Evolutionary conservation across 2,888 invertebrate genomes (phyloP), one percentile per base, ranked within the genome.

Genomic region (Synergus japonicus): DNA sequence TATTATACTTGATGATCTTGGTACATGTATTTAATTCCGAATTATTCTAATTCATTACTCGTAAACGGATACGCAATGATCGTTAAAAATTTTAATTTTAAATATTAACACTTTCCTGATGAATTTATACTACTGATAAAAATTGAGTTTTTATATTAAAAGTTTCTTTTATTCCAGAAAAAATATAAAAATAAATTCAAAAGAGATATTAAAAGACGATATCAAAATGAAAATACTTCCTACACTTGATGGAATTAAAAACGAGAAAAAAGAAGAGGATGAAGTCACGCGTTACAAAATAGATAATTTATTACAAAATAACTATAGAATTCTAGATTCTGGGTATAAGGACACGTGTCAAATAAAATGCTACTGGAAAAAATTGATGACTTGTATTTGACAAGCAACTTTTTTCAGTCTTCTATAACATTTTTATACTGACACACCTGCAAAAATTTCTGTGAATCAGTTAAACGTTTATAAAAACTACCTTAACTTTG

Each of bases 1-100:
- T 86, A 87, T 87, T 80, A 76, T 81, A 84, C 43, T 58, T 54
- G 54, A 67, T 54, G 67, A 67, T 63, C 73, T 76, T 58, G 64
- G 10, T 64, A 43, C 64, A 49, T 49, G 49, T 65, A 15, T 29
- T 22, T 69, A 58, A n/a, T 58, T 44, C 67, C 77, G 37, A 65
- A 79, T 83, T 65, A 58, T 49, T 58, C 22, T 58, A 79, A 79
- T 80, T 76, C 77, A 60, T 76, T 79, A 54, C 37, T 49, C 13
- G 66, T 29, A 65, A 13, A 10, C 60, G 49, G 46, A 76, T 60
- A 44, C 18, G 7, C 43, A n/a, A 15, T 18, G 43, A 10, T 43
- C 12, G 46, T 44, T 69, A 13, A 46, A 69, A 46, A 46, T 43
- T 65, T 22, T 54, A 78, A 69, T 46, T 22, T 69, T 13, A 46